phyloP scores from a whole-genome alignment of 2,113 vertebrate genomes.

The Phalacrocorax carbo region DNA sequence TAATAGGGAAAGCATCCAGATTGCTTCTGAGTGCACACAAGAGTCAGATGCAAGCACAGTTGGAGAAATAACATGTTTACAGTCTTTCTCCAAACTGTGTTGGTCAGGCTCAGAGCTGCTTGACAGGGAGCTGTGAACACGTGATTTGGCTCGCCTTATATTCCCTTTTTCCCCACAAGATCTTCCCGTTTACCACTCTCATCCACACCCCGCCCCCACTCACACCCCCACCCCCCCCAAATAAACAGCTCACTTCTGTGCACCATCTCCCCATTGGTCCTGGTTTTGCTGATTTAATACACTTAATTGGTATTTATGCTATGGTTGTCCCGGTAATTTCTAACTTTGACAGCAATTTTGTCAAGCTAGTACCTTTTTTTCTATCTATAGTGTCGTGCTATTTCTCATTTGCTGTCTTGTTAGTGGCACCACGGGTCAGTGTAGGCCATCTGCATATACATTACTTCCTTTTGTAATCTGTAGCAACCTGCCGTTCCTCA shows the following conservation, averaged over 20 bases:
- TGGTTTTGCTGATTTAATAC: neutral
- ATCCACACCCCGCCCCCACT: neutral
- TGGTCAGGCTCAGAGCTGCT: neutral
- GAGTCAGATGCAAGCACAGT: neutral
- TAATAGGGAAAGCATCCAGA: neutral
- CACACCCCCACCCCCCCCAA: neutral
- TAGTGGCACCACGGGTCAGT: neutral
- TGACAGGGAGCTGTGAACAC: neutral
- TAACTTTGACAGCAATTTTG: neutral
- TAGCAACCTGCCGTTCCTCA: neutral
- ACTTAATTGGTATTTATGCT: neutral
- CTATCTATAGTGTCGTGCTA: neutral
- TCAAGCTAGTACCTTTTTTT: neutral
- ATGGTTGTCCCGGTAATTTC: neutral
- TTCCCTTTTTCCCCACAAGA: neutral
- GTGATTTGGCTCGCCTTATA: neutral
- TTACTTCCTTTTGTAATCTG: neutral
- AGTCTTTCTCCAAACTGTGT: neutral
- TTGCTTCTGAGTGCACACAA: neutral
- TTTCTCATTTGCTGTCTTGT: slow-evolving; percentile 43
- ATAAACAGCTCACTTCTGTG: neutral
- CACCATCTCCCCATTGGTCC: neutral
- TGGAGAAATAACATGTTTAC: neutral
- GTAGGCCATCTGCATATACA: slow-evolving; percentile 28
- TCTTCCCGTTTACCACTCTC: neutral